A percentile compares a stretch with the other conserved stretches of the same genome.
These are phyloP conservation scores for Drosophila oshimai DNA, from an alignment of 1,140 invertebrate species.

Conservation along the genomic window DNA sequence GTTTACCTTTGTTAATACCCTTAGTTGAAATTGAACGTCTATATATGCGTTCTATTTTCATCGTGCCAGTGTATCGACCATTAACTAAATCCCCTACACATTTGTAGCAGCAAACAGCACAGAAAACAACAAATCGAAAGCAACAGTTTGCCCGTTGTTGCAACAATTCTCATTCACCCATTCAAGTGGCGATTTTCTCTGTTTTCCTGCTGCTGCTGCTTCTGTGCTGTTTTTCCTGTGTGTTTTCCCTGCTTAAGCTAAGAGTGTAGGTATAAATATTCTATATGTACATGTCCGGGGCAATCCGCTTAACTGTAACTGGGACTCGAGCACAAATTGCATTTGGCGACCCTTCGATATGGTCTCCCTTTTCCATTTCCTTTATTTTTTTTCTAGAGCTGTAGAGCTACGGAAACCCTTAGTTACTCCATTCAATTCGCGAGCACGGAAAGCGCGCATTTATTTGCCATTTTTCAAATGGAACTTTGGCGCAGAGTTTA, in stretches of 20 bases:
- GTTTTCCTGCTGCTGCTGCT: conserved; percentile 12
- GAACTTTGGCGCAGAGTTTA: conserved; percentile 57
- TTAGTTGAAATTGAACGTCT: background rate
- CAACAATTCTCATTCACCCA: conserved; percentile 15
- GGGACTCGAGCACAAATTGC: conserved; percentile 65
- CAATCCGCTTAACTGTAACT: conserved; percentile 75
- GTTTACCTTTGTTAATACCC: background rate
- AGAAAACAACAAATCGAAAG: conserved; percentile 10
- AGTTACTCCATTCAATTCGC: conserved; percentile 48
- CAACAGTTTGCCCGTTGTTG: conserved; percentile 35
- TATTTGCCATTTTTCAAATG: conserved; percentile 75
- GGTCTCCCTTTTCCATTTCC: background rate
- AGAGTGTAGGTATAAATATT: conserved; percentile 70
- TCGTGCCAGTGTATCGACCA: conserved; percentile 7
- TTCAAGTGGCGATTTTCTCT: conserved; percentile 22
- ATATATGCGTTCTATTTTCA: background rate
- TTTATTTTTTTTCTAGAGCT: background rate
- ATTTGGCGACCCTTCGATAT: conserved; percentile 43
- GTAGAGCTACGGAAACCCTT: conserved; percentile 4
- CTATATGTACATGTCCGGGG: conserved; percentile 57
- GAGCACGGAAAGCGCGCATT: conserved; percentile 37
- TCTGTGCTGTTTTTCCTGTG: background rate
- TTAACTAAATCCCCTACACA: conserved; percentile 29
- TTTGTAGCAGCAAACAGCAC: background rate
- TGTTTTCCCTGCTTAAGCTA: conserved; percentile 36